Evolutionary conservation across 2,888 invertebrate species (phyloP).

Genomic region (Geophilus truncorum): DNA sequence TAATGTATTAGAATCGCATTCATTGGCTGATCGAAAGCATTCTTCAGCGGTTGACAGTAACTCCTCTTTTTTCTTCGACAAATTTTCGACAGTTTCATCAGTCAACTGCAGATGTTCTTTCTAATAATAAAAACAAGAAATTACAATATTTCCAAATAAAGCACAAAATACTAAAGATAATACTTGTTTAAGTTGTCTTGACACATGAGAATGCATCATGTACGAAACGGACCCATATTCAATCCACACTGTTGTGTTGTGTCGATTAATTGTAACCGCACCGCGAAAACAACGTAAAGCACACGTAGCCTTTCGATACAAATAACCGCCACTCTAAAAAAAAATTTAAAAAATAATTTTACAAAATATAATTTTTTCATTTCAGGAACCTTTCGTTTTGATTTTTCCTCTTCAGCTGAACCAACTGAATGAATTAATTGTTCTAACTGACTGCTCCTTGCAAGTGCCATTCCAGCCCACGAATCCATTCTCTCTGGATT

Average conservation of each 20-base stretch:
- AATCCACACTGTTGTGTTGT: slow-evolving; percentile 73
- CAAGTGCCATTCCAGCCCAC: slow-evolving; percentile 84
- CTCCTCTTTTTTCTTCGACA: slow-evolving; percentile 70
- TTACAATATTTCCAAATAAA: too few species aligned
- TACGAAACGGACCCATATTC: slow-evolving; percentile 89
- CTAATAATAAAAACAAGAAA: slow-evolving; percentile 32
- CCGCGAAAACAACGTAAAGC: slow-evolving; percentile 75
- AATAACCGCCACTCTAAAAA: slow-evolving; percentile 43
- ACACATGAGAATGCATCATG: slow-evolving; percentile 82
- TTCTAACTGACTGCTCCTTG: slow-evolving; percentile 62
- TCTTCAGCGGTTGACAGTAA: slow-evolving; percentile 71
- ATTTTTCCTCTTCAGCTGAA: slow-evolving; percentile 12
- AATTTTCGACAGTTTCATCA: slow-evolving; percentile 55
- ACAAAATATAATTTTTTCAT: neutral
- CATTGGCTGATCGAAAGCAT: slow-evolving; percentile 60
- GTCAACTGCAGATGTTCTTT: slow-evolving; percentile 45
- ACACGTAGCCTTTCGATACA: slow-evolving; percentile 46
- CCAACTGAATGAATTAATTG: slow-evolving; percentile 68
- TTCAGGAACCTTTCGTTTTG: neutral
- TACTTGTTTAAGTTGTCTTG: slow-evolving; percentile 75
- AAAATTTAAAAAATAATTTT: neutral
- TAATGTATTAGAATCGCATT: slow-evolving; percentile 50
- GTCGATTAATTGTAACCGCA: slow-evolving; percentile 68
- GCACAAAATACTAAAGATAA: too few species aligned
- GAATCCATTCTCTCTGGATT: slow-evolving; percentile 78